A percentile compares a stretch with the other conserved stretches of the same genome.
phyloP scores from a whole-genome alignment of 2,888 invertebrate species.

The Tricholauxania praeusta region DNA sequence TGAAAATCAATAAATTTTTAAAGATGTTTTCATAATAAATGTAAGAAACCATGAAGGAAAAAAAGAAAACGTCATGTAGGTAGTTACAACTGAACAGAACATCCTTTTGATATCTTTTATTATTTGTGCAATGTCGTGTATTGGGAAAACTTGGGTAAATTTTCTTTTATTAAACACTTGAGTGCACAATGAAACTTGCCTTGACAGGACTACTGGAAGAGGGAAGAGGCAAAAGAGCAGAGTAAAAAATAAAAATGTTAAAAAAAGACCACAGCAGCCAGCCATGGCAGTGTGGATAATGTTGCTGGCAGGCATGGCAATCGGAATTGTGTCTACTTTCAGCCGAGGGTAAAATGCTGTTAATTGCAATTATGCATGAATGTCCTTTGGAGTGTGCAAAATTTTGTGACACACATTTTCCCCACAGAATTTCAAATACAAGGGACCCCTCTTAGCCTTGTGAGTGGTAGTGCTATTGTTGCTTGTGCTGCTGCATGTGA shows the following conservation, averaged over 20 bases:
- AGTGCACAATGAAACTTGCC: conserved; percentile 27
- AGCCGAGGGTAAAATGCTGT: conserved; percentile 23
- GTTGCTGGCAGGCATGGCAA: conserved; percentile 18
- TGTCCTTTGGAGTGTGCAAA: conserved; percentile 30
- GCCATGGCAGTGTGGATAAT: not conserved
- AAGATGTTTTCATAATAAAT: not conserved
- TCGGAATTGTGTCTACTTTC: conserved; percentile 16
- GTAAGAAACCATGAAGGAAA: not conserved
- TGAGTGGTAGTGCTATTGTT: not conserved
- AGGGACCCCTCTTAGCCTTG: conserved; percentile 8
- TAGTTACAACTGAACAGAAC: not conserved
- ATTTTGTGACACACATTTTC: conserved; percentile 26
- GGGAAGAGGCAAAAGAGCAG: not conserved
- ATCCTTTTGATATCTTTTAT: conserved; percentile 24
- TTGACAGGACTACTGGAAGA: not conserved
- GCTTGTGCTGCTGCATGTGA: no score
- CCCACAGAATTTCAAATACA: conserved; percentile 5
- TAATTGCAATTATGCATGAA: conserved; percentile 37
- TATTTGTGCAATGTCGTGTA: conserved; percentile 8
- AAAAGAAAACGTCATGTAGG: no score
- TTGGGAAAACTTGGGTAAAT: conserved; percentile 18
- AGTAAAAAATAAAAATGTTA: no score
- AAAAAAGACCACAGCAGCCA: no score
- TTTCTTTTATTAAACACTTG: conserved; percentile 36
- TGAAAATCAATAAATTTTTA: conserved; percentile 27